Percentiles rank a stretch among this genome's conserved stretches.
Evolutionary conservation across 2,888 invertebrate species (phyloP).

Genomic region (Helicoverpa assulta): DNA sequence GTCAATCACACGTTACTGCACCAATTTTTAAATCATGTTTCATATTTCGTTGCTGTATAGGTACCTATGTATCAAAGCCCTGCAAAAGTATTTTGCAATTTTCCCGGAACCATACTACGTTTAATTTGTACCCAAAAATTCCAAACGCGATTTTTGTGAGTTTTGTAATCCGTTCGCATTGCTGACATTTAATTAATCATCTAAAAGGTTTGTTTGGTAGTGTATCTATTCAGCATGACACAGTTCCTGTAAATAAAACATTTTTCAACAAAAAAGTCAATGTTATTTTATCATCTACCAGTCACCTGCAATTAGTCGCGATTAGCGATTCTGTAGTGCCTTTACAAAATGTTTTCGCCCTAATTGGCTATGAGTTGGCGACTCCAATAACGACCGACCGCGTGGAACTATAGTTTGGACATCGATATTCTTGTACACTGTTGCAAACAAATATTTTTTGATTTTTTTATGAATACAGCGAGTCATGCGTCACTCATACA

Average conservation of each 20-base stretch:
- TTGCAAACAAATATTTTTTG: neutral
- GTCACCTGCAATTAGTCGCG: neutral
- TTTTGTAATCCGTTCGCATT: too few relatives aligned
- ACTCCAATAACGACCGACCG: neutral
- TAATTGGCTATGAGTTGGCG: neutral
- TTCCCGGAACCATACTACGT: neutral
- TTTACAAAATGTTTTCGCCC: neutral
- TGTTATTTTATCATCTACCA: neutral
- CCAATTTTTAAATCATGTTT: neutral
- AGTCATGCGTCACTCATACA: too few relatives aligned
- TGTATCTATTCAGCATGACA: too few relatives aligned
- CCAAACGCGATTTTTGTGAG: neutral
- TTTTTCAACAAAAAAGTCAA: too few relatives aligned
- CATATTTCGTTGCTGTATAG: neutral
- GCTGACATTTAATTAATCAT: too few relatives aligned
- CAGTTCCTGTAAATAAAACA: too few relatives aligned
- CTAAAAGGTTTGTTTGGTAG: too few relatives aligned
- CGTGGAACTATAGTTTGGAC: neutral
- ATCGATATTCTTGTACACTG: neutral
- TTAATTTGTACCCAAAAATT: neutral
- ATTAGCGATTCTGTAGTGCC: neutral
- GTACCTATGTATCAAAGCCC: neutral
- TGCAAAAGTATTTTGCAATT: neutral
- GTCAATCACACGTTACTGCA: neutral
- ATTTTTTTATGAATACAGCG: neutral